These are phyloP conservation scores for Laspeyria flexula DNA, from an alignment of 2,888 invertebrate genomes.

Conservation along the genomic window DNA sequence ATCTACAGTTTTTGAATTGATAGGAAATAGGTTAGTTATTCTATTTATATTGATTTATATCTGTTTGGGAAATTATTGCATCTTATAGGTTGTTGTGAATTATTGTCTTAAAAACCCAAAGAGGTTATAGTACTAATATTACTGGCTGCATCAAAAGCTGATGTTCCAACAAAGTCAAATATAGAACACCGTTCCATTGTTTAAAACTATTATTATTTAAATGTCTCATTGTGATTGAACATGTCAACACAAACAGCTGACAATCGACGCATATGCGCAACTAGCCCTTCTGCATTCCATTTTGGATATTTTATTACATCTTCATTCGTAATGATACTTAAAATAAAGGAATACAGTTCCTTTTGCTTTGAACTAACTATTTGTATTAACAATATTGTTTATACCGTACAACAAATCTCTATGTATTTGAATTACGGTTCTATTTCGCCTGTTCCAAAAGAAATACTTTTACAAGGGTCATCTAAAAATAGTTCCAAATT, in stretches of 20 bases:
- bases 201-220: conserved; percentile 34
- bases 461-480: too few relatives aligned
- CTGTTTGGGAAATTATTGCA: too few relatives aligned
- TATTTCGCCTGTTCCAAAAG: conserved; percentile 6
- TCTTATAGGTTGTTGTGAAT: too few relatives aligned
- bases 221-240: conserved; percentile 32
- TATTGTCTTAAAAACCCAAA: too few relatives aligned
- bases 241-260: conserved; percentile 49
- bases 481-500: conserved; percentile 45
- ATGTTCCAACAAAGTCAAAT: conserved; percentile 5
- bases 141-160: too few relatives aligned
- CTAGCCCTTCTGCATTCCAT: conserved; percentile 30
- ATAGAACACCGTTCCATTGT: conserved; percentile 15
- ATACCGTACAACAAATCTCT: too few relatives aligned
- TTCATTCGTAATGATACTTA: conserved; percentile 1
- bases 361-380: conserved; percentile 6
- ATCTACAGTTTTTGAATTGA: background rate
- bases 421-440: conserved; percentile 8
- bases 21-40: too few relatives aligned
- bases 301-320: conserved; percentile 1
- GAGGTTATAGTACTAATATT: too few relatives aligned
- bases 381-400: background rate
- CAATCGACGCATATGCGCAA: conserved; percentile 38
- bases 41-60: too few relatives aligned
- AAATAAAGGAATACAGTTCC: background rate